Evolutionary conservation across 2,888 invertebrate genomes (phyloP).

Genomic region (Heliconius hortense): DNA sequence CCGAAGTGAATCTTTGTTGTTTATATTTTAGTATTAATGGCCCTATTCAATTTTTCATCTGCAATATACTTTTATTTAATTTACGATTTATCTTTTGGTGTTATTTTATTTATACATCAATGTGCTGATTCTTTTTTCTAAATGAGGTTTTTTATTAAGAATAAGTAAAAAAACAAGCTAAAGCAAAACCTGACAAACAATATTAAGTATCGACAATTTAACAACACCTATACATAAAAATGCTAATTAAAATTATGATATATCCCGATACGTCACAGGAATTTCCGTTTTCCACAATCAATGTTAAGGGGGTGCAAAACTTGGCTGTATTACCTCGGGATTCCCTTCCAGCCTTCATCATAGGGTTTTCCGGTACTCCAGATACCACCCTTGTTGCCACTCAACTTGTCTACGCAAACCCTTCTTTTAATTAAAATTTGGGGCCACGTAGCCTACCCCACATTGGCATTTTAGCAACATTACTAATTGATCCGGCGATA

Average conservation of each 20-base stretch:
- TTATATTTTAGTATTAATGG: slow-evolving; percentile 27
- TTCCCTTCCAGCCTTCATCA: slow-evolving; percentile 70
- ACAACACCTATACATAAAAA: background rate
- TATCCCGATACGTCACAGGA: slow-evolving; percentile 60
- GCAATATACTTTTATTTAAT: slow-evolving; percentile 10
- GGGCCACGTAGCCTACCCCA: background rate
- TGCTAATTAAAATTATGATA: slow-evolving; percentile 22
- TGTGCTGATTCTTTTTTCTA: background rate
- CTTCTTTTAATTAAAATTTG: slow-evolving; percentile 35
- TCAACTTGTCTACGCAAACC: slow-evolving; percentile 55
- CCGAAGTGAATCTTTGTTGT: slow-evolving; percentile 35
- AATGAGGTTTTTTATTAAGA: background rate
- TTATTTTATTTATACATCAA: background rate
- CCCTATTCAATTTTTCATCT: slow-evolving; percentile 14
- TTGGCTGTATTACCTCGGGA: slow-evolving; percentile 56
- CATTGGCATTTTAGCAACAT: slow-evolving; percentile 17
- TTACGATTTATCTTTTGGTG: slow-evolving; percentile 1
- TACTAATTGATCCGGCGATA: slow-evolving; percentile 30
- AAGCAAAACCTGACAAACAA: no score
- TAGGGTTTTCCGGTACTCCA: slow-evolving; percentile 69
- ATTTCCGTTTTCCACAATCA: slow-evolving; percentile 59
- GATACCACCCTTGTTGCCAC: slow-evolving; percentile 56
- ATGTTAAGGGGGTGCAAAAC: slow-evolving; percentile 60
- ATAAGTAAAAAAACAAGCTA: background rate
- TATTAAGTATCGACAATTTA: background rate